phyloP scores from a whole-genome alignment of 2,113 vertebrate species.

The Pionites leucogaster region DNA sequence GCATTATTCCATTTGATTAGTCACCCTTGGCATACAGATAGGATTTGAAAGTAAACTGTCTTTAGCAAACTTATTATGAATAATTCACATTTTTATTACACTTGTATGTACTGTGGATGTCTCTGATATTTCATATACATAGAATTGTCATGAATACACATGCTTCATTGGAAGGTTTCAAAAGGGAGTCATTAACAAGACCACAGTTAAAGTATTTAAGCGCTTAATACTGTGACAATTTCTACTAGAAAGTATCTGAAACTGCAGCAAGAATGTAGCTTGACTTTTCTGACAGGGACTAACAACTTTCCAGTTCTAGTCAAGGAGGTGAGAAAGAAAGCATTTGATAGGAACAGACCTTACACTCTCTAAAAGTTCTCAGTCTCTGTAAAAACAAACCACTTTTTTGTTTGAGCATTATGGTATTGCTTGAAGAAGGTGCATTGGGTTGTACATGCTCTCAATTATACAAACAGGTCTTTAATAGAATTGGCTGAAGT shows the following conservation, averaged over 20 bases:
- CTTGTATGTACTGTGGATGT: not conserved
- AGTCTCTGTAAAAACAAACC: not conserved
- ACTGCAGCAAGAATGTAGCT: not conserved
- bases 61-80: not conserved
- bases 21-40: not conserved
- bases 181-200: not conserved
- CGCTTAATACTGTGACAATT: not conserved
- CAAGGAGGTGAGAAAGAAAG: not conserved
- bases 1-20: constrained; percentile 56
- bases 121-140: not conserved
- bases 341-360: not conserved
- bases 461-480: not conserved
- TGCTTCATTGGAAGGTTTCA: not conserved
- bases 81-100: not conserved
- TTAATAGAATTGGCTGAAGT: not conserved
- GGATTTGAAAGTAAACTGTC: constrained; percentile 35
- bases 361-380: not conserved
- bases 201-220: not conserved
- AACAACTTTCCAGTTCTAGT: not conserved
- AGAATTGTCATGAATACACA: not conserved
- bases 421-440: not conserved
- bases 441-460: not conserved
- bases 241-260: not conserved
- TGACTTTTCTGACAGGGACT: not conserved
- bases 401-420: not conserved